phyloP scores from a whole-genome alignment of 2,113 vertebrate species.

The Tragelaphus scriptus region DNA sequence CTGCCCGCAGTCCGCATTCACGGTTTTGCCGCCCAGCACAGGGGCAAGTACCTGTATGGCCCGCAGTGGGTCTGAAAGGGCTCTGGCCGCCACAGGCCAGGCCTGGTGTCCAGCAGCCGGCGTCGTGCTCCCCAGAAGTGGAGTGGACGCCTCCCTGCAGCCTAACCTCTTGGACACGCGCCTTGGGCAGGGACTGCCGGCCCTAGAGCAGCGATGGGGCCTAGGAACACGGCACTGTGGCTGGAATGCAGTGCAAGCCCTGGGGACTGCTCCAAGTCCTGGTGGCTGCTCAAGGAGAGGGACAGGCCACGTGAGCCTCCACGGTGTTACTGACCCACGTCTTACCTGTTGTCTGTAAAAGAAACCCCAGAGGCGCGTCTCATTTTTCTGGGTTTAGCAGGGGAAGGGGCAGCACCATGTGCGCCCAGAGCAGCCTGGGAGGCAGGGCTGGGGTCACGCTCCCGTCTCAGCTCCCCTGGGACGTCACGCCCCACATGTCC shows the following conservation, averaged over 20 bases:
- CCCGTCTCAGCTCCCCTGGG: neutral
- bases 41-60: accelerated
- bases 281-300: neutral
- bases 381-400: neutral
- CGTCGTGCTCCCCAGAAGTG: accelerated
- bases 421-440: neutral
- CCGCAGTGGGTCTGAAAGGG: accelerated
- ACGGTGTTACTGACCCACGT: neutral
- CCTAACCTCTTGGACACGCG: accelerated
- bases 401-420: neutral
- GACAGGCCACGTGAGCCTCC: accelerated
- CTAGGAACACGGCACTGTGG: neutral
- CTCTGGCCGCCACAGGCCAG: neutral
- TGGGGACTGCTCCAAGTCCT: accelerated
- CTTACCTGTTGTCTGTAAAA: accelerated
- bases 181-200: neutral
- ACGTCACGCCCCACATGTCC: accelerated
- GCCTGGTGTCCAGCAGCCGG: accelerated
- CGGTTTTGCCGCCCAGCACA: neutral
- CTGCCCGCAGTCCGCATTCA: neutral
- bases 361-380: accelerated
- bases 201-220: accelerated
- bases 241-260: neutral
- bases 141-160: neutral
- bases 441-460: accelerated